These are phyloP conservation scores for Diarsia rubi DNA, from an alignment of 2,888 invertebrate genomes.

Conservation along the genomic window DNA sequence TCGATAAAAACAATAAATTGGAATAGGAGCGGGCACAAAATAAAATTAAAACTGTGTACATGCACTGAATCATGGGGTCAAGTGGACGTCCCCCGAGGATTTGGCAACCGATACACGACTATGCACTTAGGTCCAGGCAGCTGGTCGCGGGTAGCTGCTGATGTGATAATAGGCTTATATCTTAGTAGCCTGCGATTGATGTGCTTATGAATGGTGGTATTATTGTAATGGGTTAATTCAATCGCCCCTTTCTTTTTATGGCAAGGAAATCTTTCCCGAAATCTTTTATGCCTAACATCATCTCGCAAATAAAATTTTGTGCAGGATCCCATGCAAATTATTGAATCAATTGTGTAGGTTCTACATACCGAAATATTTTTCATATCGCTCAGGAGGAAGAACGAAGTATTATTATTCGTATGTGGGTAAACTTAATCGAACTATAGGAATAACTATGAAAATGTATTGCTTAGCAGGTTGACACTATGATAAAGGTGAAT, in stretches of 20 bases:
- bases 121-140: constrained; percentile 84
- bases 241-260: constrained; percentile 38
- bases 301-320: constrained; percentile 35
- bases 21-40: constrained; percentile 78
- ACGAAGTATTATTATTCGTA: background rate
- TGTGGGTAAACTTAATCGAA: background rate
- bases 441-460: background rate
- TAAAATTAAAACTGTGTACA: constrained; percentile 85
- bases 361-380: background rate
- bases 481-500: background rate
- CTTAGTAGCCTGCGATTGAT: constrained; percentile 60
- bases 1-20: constrained; percentile 82
- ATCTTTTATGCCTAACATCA: constrained; percentile 34
- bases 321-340: constrained; percentile 40
- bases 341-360: constrained; percentile 5
- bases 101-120: constrained; percentile 89
- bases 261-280: constrained; percentile 28
- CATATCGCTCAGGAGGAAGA: background rate
- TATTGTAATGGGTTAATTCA: constrained; percentile 58
- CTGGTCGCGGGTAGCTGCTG: constrained; percentile 57
- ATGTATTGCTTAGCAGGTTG: background rate
- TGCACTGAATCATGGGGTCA: constrained; percentile 83
- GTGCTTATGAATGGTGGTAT: constrained; percentile 58
- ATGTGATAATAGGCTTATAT: constrained; percentile 65
- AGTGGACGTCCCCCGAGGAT: constrained; percentile 82